Conservation (phyloP, 2,888 invertebrate genomes). For the Tenodera sinensis region DNA sequence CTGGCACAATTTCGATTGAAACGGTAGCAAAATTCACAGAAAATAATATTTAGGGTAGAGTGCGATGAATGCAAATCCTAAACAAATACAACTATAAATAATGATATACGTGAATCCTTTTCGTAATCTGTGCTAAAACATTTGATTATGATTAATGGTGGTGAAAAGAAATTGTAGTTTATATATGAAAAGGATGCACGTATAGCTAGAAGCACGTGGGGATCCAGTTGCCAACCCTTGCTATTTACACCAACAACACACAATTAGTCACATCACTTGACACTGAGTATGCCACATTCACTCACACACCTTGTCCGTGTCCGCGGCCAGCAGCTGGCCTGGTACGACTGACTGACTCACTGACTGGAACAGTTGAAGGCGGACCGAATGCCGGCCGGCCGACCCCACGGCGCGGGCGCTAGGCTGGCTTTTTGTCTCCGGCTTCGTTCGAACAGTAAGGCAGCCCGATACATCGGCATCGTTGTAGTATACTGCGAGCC, state of each 20-base stretch:
- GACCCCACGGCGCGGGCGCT: not conserved
- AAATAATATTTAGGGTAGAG: too few relatives aligned
- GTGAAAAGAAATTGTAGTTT: too few relatives aligned
- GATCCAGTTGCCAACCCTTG: not conserved
- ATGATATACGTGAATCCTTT: too few relatives aligned
- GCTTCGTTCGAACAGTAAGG: not conserved
- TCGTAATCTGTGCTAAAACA: too few relatives aligned
- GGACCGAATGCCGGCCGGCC: not conserved
- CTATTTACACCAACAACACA: not conserved
- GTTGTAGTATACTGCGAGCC: too few relatives aligned
- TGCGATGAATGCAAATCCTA: too few relatives aligned
- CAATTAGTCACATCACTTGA: not conserved
- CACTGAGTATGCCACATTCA: not conserved
- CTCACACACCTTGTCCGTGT: not conserved
- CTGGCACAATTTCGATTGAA: too few relatives aligned
- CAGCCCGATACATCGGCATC: too few relatives aligned
- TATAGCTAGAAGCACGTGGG: not conserved
- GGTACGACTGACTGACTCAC: not conserved
- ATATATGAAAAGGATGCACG: too few relatives aligned
- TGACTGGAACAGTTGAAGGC: not conserved
- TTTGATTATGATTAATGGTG: not conserved
- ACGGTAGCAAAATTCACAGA: too few relatives aligned
- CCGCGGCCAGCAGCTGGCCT: slow-evolving; percentile 14
- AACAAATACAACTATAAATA: too few relatives aligned
- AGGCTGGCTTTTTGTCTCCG: not conserved